Evolutionary conservation across 2,888 invertebrate genomes (phyloP).

Genomic region (Eupithecia exiguata): DNA sequence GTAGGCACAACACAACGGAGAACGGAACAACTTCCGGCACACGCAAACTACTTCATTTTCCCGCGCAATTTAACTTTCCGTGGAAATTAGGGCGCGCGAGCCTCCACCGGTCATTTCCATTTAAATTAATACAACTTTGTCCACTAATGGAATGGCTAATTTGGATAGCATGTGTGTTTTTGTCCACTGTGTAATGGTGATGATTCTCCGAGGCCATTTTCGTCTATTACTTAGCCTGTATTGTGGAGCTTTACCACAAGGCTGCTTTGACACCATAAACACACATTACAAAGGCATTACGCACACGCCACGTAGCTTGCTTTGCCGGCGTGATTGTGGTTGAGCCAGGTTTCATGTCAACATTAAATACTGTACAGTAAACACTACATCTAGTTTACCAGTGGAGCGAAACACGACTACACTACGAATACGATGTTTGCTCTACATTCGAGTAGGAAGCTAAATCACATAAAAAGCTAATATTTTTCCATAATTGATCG

Average conservation of each 20-base stretch:
- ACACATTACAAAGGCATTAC: slow-evolving; percentile 5
- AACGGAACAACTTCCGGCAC: slow-evolving; percentile 14
- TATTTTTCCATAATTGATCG: no score
- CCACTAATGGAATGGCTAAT: slow-evolving; percentile 37
- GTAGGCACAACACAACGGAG: no score
- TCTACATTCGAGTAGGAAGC: no score
- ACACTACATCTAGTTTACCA: not conserved
- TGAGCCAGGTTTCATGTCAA: not conserved
- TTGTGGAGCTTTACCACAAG: not conserved
- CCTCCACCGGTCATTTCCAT: slow-evolving; percentile 41
- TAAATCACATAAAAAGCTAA: no score
- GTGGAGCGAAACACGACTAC: not conserved
- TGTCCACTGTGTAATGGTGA: slow-evolving; percentile 12
- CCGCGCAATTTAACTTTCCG: slow-evolving; percentile 50
- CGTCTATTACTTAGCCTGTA: not conserved
- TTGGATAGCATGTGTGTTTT: slow-evolving; percentile 21
- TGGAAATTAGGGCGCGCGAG: slow-evolving; percentile 37
- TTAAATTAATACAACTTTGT: slow-evolving; percentile 48
- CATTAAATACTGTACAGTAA: not conserved
- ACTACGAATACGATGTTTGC: not conserved
- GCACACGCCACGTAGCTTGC: not conserved
- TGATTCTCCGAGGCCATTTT: slow-evolving; percentile 5
- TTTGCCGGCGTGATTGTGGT: not conserved
- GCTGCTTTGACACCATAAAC: not conserved
- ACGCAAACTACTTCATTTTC: slow-evolving; percentile 44